Base-by-base conservation (phyloP, 2,888 invertebrate genomes). In the Tanypteryx hageni region DNA sequence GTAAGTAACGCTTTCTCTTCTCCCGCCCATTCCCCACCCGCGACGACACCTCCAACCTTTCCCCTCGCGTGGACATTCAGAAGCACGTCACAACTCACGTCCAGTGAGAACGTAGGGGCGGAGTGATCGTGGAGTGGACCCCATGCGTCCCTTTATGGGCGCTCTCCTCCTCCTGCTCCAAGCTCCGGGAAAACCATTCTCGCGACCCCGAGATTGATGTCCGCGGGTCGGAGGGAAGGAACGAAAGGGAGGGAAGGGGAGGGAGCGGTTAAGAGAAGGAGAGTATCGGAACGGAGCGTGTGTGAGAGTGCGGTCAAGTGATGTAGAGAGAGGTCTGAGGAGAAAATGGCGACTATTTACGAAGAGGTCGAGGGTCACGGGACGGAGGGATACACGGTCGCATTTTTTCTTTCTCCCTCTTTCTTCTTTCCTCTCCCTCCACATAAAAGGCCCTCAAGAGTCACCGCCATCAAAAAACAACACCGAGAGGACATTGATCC, bases 1-100 rank as follows among this genome's bases (percentile, higher is more conserved):
- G 76, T 76, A 76, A 76, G 76, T 76, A 76, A 76, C 76, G 22
- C 76, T 76, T 76, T 76, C 76, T 27, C 44, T 44, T 44, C 44
- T 5, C 76, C 22, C 11, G 5, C 22, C 76, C 22, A 18, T n/a
- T n/a, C n/a, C n/a, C n/a, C n/a, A n/a, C n/a, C n/a, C n/a, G n/a
- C n/a, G n/a, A n/a, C n/a, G n/a, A n/a, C n/a, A n/a, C n/a, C n/a
- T n/a, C n/a, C 76, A 22, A 11, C 27, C 22, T 9, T 18, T n/a
- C 22, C 18, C 16, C 68, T 18, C 18, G 18, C 68, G 68, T 68
- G 68, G 68, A 18, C 68, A n/a, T 68, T 68, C 68, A 16, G 68
- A 22, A 68, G 68, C 68, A n/a, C 68, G n/a, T 68, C 68, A 68
- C 68, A 68, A 68, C 68, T 68, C 68, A 68, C 68, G 68, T 68